Evolutionary conservation across 2,113 vertebrate species (phyloP).

Genomic region (Salvelinus namaycush): DNA sequence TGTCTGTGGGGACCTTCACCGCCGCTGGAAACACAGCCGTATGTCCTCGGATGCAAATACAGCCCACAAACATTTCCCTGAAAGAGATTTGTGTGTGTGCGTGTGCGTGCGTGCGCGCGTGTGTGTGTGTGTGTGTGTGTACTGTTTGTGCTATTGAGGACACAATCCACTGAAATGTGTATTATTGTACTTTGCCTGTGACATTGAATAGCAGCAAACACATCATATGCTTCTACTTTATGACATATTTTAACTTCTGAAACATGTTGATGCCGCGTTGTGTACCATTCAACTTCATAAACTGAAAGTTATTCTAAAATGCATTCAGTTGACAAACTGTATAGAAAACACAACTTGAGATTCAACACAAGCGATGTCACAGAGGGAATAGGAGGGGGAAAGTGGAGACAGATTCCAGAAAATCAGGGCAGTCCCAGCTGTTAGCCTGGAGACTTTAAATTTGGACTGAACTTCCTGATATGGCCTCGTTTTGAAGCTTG

Average conservation of each 20-base stretch:
- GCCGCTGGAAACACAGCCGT: slow-evolving; percentile 50
- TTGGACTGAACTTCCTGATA: too few species aligned
- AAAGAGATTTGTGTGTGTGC: background rate
- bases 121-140: too few species aligned
- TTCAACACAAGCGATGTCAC: slow-evolving; percentile 41
- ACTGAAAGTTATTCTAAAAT: background rate
- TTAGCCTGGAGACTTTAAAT: slow-evolving; percentile 64
- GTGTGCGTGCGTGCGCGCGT: too few species aligned
- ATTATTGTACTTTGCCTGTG: background rate
- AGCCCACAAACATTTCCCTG: background rate
- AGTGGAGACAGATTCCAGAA: slow-evolving; percentile 34
- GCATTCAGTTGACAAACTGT: slow-evolving; percentile 16
- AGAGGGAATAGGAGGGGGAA: slow-evolving; percentile 33
- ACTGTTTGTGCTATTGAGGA: too few species aligned
- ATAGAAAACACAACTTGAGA: slow-evolving; percentile 36
- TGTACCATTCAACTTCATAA: background rate
- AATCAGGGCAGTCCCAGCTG: slow-evolving; percentile 65
- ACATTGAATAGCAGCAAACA: background rate
- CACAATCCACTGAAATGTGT: background rate
- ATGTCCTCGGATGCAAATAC: slow-evolving; percentile 46
- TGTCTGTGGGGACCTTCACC: slow-evolving; percentile 49
- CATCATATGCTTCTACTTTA: background rate
- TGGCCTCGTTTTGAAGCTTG: too few species aligned
- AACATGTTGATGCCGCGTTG: background rate
- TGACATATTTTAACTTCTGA: background rate